phyloP scores from a whole-genome alignment of 2,888 invertebrate species.

The Brachyptera putata region DNA sequence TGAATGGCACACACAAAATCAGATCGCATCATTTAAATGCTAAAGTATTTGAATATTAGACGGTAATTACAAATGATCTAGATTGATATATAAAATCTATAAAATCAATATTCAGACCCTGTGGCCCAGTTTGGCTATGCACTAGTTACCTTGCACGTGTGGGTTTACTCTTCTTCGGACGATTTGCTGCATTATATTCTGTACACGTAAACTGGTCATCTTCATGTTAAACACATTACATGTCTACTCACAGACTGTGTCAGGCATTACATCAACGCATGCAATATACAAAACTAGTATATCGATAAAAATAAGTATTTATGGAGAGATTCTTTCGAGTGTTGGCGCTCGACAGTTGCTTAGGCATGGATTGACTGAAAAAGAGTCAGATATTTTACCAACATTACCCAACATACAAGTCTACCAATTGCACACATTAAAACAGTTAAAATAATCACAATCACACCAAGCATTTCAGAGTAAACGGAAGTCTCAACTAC shows the following conservation, averaged over 20 bases:
- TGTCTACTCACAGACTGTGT: background rate
- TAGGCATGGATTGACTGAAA: constrained; percentile 42
- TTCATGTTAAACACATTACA: too few relatives aligned
- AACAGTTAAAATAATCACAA: background rate
- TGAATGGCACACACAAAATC: too few relatives aligned
- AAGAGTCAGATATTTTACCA: constrained; percentile 22
- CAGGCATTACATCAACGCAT: constrained; percentile 15
- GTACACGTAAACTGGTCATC: too few relatives aligned
- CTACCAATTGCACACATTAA: constrained; percentile 10
- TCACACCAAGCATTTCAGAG: constrained; percentile 3
- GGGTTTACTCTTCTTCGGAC: too few relatives aligned
- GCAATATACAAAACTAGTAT: constrained; percentile 25
- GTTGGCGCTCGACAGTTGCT: constrained; percentile 21
- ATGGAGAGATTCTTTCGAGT: constrained; percentile 18
- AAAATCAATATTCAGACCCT: too few relatives aligned
- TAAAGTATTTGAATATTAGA: too few relatives aligned
- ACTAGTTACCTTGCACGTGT: too few relatives aligned
- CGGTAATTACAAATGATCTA: too few relatives aligned
- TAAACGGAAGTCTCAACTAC: background rate
- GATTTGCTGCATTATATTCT: too few relatives aligned
- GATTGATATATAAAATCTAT: too few relatives aligned
- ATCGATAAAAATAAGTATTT: constrained; percentile 22
- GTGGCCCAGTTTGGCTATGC: too few relatives aligned
- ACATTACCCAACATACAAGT: constrained; percentile 4
- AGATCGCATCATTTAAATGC: too few relatives aligned